Evolutionary conservation across 1,140 invertebrate genomes (phyloP).

Genomic region (Tetramorium parvispinum): DNA sequence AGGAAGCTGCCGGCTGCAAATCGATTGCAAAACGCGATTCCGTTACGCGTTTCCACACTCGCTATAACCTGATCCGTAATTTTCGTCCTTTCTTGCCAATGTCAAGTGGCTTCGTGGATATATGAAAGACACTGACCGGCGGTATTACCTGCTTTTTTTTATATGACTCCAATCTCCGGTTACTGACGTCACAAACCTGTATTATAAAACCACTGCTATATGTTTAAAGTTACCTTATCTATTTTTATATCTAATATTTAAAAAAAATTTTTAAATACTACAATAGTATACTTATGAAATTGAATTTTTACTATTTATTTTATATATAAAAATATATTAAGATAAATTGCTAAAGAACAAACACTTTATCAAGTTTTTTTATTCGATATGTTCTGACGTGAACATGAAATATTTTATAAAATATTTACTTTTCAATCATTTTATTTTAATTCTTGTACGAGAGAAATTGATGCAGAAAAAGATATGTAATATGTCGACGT

Average conservation of each 20-base stretch:
- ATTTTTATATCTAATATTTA: too few species aligned
- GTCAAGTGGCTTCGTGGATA: background rate
- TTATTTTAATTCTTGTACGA: background rate
- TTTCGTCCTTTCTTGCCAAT: constrained; percentile 17
- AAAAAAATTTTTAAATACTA: too few species aligned
- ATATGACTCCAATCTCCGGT: background rate
- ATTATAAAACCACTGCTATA: background rate
- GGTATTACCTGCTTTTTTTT: background rate
- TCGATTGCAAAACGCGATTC: constrained; percentile 48
- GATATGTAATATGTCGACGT: background rate
- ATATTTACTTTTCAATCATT: background rate
- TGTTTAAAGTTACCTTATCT: background rate
- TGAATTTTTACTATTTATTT: background rate
- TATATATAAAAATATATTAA: background rate
- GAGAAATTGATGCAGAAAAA: background rate
- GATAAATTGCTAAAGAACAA: background rate
- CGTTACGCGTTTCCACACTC: constrained; percentile 29
- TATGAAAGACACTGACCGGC: background rate
- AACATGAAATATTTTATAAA: background rate
- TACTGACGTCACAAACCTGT: background rate
- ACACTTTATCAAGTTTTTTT: background rate
- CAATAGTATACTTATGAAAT: background rate
- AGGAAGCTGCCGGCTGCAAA: constrained; percentile 28
- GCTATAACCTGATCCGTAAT: background rate
- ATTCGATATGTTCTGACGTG: background rate